Percentiles rank a stretch among this genome's conserved stretches.
Conservation (phyloP, 2,797 vertebrate genomes). For the Eleutherodactylus coqui region DNA sequence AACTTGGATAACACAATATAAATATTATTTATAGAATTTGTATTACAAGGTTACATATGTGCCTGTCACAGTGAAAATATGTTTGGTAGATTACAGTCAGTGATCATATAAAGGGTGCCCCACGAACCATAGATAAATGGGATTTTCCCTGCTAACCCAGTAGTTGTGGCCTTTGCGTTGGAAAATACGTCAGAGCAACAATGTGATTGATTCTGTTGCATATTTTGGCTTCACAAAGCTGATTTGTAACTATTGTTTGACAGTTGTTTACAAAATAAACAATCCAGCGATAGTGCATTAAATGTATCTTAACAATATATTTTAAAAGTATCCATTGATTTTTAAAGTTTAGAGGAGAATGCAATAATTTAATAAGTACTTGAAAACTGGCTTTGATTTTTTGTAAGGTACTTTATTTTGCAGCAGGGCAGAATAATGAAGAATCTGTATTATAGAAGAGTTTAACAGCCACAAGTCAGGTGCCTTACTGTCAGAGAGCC, state of each 20-base stretch:
- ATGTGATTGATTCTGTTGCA: not conserved
- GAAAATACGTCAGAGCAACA: not conserved
- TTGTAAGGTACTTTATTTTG: no score
- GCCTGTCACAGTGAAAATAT: not conserved
- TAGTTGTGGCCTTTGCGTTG: not conserved
- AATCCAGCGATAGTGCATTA: not conserved
- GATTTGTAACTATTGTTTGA: not conserved
- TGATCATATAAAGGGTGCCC: no score
- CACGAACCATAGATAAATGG: not conserved
- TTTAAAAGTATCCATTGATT: no score
- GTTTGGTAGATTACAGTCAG: no score
- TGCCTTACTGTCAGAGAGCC: no score
- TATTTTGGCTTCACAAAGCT: no score
- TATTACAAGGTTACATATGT: not conserved
- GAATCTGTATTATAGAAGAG: no score
- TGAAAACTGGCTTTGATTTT: no score
- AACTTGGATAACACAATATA: not conserved
- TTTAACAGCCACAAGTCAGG: no score
- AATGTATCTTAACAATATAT: not conserved
- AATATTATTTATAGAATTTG: not conserved
- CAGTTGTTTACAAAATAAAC: not conserved
- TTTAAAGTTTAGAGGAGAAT: not conserved
- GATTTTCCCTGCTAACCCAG: not conserved
- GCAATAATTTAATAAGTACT: not conserved
- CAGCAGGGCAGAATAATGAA: no score